Conservation (phyloP, 2,888 invertebrate species). For the Empis stercorea region DNA sequence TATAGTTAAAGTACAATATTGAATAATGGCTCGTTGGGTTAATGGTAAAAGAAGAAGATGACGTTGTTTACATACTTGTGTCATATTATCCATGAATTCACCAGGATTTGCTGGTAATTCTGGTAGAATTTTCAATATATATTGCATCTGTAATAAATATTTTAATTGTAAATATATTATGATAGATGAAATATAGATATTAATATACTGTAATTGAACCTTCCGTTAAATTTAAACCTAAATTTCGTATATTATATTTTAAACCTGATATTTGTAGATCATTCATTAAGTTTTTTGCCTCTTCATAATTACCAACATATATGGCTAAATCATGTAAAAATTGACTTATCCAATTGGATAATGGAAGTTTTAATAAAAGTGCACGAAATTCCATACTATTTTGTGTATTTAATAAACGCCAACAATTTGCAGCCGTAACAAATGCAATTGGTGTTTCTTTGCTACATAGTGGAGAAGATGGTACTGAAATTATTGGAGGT, state of each 20-base stretch:
- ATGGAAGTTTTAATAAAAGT: constrained; percentile 57
- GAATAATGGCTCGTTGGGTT: constrained; percentile 61
- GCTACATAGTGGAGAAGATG: constrained; percentile 36
- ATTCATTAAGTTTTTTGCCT: constrained; percentile 43
- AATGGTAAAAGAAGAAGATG: constrained; percentile 71
- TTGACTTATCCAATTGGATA: constrained; percentile 64
- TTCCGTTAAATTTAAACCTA: constrained; percentile 32
- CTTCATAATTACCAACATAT: constrained; percentile 68
- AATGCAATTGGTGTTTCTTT: constrained; percentile 59
- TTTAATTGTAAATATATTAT: background rate
- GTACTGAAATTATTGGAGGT: constrained; percentile 39
- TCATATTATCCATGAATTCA: constrained; percentile 49
- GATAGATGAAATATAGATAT: constrained; percentile 6
- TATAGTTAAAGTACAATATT: constrained; percentile 64
- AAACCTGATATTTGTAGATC: constrained; percentile 33
- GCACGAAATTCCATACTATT: constrained; percentile 66
- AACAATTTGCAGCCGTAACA: constrained; percentile 70
- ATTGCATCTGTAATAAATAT: constrained; percentile 30
- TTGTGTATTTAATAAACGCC: constrained; percentile 67
- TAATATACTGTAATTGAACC: constrained; percentile 27
- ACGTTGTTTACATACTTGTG: constrained; percentile 51
- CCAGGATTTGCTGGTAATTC: constrained; percentile 53
- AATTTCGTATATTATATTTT: constrained; percentile 29
- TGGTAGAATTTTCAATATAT: constrained; percentile 51
- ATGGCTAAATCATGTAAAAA: constrained; percentile 72